These are phyloP conservation scores for Campoplex nolae DNA, from an alignment of 2,888 invertebrate genomes.

Conservation along the genomic window DNA sequence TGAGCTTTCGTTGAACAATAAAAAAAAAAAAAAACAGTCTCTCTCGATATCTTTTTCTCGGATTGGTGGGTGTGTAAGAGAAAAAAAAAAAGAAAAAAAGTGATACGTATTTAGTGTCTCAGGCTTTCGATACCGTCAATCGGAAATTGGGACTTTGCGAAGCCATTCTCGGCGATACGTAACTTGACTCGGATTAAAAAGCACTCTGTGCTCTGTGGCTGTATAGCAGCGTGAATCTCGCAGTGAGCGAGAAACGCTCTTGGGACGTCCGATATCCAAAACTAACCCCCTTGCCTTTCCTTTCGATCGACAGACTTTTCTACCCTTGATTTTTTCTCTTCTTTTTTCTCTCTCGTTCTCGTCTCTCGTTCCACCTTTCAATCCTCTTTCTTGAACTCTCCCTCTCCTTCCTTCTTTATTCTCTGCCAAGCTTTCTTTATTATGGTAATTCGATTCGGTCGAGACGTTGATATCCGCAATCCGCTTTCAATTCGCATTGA, in stretches of 20 bases:
- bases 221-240: slow-evolving; percentile 45
- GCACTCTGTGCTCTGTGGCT: slow-evolving; percentile 59
- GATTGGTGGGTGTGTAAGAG: neutral
- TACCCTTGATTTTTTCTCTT: slow-evolving; percentile 41
- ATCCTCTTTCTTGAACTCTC: neutral
- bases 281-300: slow-evolving; percentile 17
- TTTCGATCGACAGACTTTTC: slow-evolving; percentile 62
- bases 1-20: neutral
- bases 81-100: neutral
- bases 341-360: slow-evolving; percentile 18
- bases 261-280: slow-evolving; percentile 64
- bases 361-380: slow-evolving; percentile 20
- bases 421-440: slow-evolving; percentile 74
- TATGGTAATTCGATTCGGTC: slow-evolving; percentile 81
- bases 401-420: slow-evolving; percentile 18
- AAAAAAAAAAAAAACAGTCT: neutral
- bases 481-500: slow-evolving; percentile 80
- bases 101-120: neutral
- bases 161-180: slow-evolving; percentile 51
- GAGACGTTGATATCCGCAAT: slow-evolving; percentile 78
- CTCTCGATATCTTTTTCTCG: neutral
- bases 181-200: slow-evolving; percentile 62
- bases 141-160: slow-evolving; percentile 62
- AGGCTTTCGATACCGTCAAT: slow-evolving; percentile 39
- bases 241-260: slow-evolving; percentile 37